Evolutionary conservation across 1,140 invertebrate species (phyloP), one percentile per base, ranked within the genome.

Genomic region (Chelonus insularis): DNA sequence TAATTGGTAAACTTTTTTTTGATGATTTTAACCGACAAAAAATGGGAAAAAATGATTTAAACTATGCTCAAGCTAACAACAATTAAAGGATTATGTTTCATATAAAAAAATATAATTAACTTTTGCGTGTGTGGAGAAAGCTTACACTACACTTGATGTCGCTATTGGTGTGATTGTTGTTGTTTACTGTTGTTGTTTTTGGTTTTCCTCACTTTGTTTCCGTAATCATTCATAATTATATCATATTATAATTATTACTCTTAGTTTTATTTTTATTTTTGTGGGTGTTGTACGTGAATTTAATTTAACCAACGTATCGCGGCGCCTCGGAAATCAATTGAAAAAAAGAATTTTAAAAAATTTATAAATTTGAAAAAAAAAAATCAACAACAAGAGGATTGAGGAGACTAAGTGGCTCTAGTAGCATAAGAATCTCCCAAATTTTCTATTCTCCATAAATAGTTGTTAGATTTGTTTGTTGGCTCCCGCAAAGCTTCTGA

Each of bases 81-180:
- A n/a, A n/a, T 67, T 63, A 66, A 74, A 69, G 2, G 34, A 52
- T 20, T 50, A 21, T 50, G 29, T 11, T 20, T 21, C 11, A 52
- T 25, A 36, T 34, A 60, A 51, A 47, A 23, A 60, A 51, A 32
- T 37, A 32, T 32, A 45, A 60, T 67, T 66, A 78, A 79, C 73
- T 65, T 73, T 78, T 79, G 76, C 79, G 75, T 79, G 76, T 79
- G 77, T 79, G 77, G 72, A 76, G 70, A 77, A 75, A 72, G 78
- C 79, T 81, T 80, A 79, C 76, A 78, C 76, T 80, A 79, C 75
- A 77, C 76, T 80, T 80, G 79, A 74, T 81, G 78, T 80, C 77
- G 79, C 77, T 80, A 79, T 80, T 80, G 77, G 73, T 80, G 78
- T 60, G 58, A 60, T 60, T 60, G 58, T 39, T 55, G 36, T 37